phyloP scores from a whole-genome alignment of 2,888 invertebrate species.

The Pheosia tremula region DNA sequence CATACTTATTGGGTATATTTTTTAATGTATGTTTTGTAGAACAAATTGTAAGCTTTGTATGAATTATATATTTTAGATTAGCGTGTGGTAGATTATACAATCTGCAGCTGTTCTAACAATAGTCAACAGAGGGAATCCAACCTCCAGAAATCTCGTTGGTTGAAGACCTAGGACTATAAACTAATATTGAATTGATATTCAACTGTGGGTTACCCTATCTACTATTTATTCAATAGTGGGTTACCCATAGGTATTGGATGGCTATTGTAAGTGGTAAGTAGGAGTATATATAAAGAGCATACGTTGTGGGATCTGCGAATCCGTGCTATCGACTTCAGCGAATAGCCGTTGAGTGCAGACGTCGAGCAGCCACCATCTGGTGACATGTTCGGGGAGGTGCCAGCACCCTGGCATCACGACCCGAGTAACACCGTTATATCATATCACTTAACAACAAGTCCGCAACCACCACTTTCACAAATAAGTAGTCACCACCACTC shows the following conservation, averaged over 20 bases:
- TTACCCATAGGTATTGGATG: background rate
- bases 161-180: no score
- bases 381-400: constrained; percentile 83
- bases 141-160: no score
- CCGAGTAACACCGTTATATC: constrained; percentile 30
- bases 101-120: no score
- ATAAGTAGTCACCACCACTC: no score
- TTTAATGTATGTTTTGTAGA: background rate
- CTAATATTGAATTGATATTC: no score
- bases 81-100: no score
- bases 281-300: constrained; percentile 41
- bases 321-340: constrained; percentile 67
- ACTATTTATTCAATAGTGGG: no score
- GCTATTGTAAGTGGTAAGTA: background rate
- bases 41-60: no score
- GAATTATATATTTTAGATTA: no score
- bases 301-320: constrained; percentile 78
- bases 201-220: no score
- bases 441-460: constrained; percentile 16
- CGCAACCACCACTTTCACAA: background rate
- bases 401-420: constrained; percentile 76
- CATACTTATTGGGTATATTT: background rate
- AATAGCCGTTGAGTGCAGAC: constrained; percentile 84
- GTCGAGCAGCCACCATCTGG: constrained; percentile 87
- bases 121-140: no score